Evolutionary conservation across 2,888 invertebrate genomes (phyloP).

Genomic region (Plagiodera versicolora): DNA sequence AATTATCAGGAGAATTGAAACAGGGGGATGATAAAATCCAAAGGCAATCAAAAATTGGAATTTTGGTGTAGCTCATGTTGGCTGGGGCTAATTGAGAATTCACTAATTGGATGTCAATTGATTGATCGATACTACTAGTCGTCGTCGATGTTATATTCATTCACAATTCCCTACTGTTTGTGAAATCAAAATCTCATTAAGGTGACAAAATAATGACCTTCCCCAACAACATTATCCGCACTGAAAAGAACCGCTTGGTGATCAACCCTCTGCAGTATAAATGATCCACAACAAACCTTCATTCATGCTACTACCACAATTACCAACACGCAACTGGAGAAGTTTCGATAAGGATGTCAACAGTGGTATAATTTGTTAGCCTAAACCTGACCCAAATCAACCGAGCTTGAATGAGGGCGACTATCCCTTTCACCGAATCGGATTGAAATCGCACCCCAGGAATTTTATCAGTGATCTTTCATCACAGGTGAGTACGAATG

Average conservation of each 20-base stretch:
- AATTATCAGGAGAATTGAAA: not conserved
- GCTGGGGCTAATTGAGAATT: too few species aligned
- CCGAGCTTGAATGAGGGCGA: not conserved
- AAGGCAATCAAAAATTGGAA: not conserved
- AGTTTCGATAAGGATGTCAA: constrained; percentile 1
- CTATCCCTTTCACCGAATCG: not conserved
- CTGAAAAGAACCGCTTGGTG: too few species aligned
- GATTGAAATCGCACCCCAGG: not conserved
- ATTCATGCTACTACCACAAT: not conserved
- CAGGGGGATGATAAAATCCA: constrained; percentile 5
- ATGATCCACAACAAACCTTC: not conserved
- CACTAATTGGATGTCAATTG: too few species aligned
- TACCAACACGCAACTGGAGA: constrained; percentile 2
- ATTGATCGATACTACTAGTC: too few species aligned
- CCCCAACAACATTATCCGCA: too few species aligned
- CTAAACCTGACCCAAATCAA: not conserved
- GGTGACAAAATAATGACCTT: too few species aligned
- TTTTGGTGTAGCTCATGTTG: too few species aligned
- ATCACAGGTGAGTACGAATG: too few species aligned
- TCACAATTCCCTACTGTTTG: too few species aligned
- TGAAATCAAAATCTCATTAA: too few species aligned
- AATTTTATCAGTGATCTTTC: too few species aligned
- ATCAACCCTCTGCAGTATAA: not conserved
- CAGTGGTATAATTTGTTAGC: constrained; percentile 2
- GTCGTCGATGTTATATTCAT: too few species aligned